These are phyloP conservation scores for Loris lydekkerianus DNA, from an alignment of 2,797 vertebrate genomes.

Conservation along the genomic window DNA sequence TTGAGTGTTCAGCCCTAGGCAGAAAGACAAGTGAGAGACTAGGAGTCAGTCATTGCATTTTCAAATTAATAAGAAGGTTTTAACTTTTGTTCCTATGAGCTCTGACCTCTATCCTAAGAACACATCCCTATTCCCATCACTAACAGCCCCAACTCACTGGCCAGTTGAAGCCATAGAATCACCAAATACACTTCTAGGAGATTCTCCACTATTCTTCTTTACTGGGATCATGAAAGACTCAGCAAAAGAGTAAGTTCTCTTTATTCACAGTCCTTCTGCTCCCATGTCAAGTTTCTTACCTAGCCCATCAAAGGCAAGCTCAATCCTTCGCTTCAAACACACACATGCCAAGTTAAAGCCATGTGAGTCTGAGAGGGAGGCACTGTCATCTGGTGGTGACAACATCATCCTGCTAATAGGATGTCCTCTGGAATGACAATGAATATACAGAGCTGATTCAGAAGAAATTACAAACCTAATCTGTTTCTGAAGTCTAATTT, in stretches of 20 bases:
- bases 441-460: neutral
- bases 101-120: neutral
- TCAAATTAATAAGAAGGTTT: neutral
- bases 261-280: neutral
- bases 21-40: constrained; percentile 52
- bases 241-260: neutral
- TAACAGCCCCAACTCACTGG: constrained; percentile 41
- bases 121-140: neutral
- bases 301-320: neutral
- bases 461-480: neutral
- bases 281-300: neutral
- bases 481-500: neutral
- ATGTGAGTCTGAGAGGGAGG: neutral
- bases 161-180: constrained; percentile 40
- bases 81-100: neutral
- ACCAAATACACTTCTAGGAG: neutral
- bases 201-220: constrained; percentile 48
- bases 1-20: constrained; percentile 64
- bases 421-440: too few species aligned
- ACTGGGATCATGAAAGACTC: neutral
- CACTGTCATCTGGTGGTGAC: constrained; percentile 23
- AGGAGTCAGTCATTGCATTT: neutral
- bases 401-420: neutral
- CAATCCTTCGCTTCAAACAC: neutral
- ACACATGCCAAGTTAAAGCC: neutral